Percentiles rank a stretch among this genome's conserved stretches.
These are phyloP conservation scores for Dryobates pubescens DNA, from an alignment of 2,797 vertebrate species.

Conservation along the genomic window DNA sequence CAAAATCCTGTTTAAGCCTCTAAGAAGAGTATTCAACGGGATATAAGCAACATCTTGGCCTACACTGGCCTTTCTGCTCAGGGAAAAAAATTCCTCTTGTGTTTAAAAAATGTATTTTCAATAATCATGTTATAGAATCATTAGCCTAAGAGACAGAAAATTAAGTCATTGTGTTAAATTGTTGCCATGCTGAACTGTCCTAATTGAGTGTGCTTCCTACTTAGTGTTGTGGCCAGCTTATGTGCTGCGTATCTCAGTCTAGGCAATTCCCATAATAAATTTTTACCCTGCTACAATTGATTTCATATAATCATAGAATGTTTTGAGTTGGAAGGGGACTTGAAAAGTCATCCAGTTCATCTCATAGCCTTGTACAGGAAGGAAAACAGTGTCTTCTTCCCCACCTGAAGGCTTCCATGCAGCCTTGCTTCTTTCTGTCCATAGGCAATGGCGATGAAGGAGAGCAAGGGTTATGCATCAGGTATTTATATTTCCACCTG, in stretches of 20 bases:
- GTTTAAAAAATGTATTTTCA: slow-evolving; percentile 11
- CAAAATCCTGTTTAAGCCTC: slow-evolving; percentile 46
- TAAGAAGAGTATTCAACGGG: slow-evolving; percentile 38
- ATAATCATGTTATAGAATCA: slow-evolving; percentile 8
- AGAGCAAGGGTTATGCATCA: not conserved
- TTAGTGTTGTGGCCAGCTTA: not conserved
- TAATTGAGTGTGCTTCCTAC: not conserved
- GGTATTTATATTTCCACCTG: not conserved
- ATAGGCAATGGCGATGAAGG: not conserved
- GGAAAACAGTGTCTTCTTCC: not conserved
- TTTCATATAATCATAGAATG: no score
- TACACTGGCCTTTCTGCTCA: not conserved
- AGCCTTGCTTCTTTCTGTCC: not conserved
- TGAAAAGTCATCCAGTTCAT: no score
- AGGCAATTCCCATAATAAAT: not conserved
- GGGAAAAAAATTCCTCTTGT: not conserved
- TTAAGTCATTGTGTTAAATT: not conserved
- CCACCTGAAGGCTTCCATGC: rapidly evolving
- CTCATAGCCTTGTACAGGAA: not conserved
- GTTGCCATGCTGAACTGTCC: not conserved
- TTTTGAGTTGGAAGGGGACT: no score
- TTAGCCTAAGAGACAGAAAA: not conserved
- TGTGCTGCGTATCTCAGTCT: not conserved
- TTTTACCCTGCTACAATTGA: not conserved
- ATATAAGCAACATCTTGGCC: slow-evolving; percentile 35